Conservation (phyloP, 2,113 vertebrate genomes). For the Nesospiza acunhae region DNA sequence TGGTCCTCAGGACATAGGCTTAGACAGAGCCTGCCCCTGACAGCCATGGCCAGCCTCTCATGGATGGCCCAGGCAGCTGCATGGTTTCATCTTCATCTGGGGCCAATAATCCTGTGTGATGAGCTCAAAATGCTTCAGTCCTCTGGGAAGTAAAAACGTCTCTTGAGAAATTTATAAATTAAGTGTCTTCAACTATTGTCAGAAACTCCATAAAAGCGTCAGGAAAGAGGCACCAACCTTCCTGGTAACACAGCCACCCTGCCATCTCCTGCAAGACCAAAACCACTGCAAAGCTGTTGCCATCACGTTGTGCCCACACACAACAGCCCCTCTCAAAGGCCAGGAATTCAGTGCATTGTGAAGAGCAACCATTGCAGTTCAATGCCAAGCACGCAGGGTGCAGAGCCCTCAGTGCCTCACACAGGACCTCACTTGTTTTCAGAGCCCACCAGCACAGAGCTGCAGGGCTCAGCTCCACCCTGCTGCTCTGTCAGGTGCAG, state of each 20-base stretch:
- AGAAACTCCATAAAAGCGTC: not conserved
- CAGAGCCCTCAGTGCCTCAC: not conserved
- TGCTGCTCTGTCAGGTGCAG: not conserved
- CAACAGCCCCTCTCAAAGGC: not conserved
- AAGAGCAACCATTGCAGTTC: not conserved
- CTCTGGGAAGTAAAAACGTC: constrained; percentile 6
- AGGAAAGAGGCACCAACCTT: not conserved
- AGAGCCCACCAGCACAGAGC: not conserved
- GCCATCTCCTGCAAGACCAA: not conserved
- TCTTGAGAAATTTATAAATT: not conserved
- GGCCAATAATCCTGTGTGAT: not conserved
- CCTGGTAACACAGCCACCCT: not conserved
- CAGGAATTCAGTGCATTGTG: not conserved
- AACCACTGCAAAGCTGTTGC: not conserved
- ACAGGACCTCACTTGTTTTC: not conserved
- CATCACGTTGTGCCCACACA: not conserved
- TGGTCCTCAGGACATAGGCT: not conserved
- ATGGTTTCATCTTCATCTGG: not conserved
- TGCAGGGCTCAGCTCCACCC: not conserved
- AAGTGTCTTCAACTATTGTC: constrained; percentile 6
- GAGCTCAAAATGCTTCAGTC: not conserved
- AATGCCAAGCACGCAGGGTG: not conserved
- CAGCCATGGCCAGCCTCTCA: not conserved
- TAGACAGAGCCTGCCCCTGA: not conserved
- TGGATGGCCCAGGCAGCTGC: not conserved